These are phyloP conservation scores for Ceyx melanurus DNA, from an alignment of 2,113 vertebrate species.

Conservation along the genomic window DNA sequence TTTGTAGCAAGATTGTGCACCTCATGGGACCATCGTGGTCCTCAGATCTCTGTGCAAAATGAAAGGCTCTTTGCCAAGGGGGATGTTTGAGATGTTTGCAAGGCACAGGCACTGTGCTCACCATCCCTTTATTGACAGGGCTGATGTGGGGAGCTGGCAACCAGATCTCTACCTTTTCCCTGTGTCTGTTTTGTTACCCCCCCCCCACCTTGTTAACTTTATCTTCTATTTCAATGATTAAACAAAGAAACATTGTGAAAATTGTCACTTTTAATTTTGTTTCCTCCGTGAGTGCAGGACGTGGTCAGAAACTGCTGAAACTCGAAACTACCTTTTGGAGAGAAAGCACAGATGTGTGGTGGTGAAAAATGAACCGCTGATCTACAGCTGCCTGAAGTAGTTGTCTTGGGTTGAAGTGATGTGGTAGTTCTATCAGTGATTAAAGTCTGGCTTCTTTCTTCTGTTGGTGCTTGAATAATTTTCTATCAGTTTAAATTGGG, in stretches of 20 bases:
- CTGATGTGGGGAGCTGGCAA: neutral
- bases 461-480: neutral
- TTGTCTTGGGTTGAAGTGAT: neutral
- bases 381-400: neutral
- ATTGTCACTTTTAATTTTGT: neutral
- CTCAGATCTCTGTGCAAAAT: neutral
- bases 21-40: neutral
- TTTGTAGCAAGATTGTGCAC: neutral
- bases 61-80: neutral
- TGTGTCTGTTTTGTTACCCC: fast-evolving
- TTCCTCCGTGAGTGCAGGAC: neutral
- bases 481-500: neutral
- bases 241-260: neutral
- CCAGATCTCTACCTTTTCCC: neutral
- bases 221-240: neutral
- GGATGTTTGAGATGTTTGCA: neutral
- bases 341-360: neutral
- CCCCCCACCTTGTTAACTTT: neutral
- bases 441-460: neutral
- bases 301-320: neutral
- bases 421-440: neutral
- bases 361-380: neutral
- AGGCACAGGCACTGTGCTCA: fast-evolving
- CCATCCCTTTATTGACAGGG: neutral
- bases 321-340: neutral